phyloP scores from a whole-genome alignment of 2,888 invertebrate genomes.

The Yponomeuta sedellus region DNA sequence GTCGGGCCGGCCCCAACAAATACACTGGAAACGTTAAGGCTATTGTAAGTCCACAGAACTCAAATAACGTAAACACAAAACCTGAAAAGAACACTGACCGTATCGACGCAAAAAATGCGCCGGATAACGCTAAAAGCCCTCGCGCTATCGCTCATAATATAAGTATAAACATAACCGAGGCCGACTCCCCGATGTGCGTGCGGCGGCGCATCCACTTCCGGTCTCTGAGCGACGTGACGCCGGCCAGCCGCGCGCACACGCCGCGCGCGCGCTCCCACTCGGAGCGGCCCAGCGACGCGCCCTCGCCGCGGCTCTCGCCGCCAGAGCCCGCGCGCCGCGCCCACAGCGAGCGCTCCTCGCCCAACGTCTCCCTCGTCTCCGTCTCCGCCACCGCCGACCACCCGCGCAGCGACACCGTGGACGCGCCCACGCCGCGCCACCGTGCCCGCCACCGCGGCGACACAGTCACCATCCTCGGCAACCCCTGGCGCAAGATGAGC shows the following conservation, averaged over 20 bases:
- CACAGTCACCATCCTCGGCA: constrained; percentile 31
- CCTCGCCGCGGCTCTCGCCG: constrained; percentile 30
- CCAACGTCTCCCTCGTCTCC: constrained; percentile 39
- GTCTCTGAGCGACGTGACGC: constrained; percentile 66
- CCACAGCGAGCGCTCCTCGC: constrained; percentile 56
- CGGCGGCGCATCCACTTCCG: constrained; percentile 66
- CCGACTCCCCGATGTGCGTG: constrained; percentile 57
- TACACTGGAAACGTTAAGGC: constrained; percentile 43
- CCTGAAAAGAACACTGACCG: constrained; percentile 35
- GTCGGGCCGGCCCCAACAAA: constrained; percentile 72
- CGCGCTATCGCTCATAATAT: constrained; percentile 43
- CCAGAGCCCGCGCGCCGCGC: constrained; percentile 29
- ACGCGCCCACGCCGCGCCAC: constrained; percentile 25
- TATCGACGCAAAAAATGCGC: background rate
- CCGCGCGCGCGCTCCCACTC: constrained; percentile 62
- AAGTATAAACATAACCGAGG: constrained; percentile 64
- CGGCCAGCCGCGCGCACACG: constrained; percentile 49
- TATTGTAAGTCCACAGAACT: constrained; percentile 41
- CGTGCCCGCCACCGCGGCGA: constrained; percentile 27
- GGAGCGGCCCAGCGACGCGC: constrained; percentile 49
- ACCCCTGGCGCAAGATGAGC: constrained; percentile 60
- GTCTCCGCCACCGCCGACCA: constrained; percentile 24
- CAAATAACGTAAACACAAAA: constrained; percentile 36
- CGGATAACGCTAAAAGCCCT: constrained; percentile 32
- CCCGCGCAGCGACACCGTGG: constrained; percentile 15